Conservation (phyloP, 2,113 vertebrate species). For the Brachyhypopomus gauderio region DNA sequence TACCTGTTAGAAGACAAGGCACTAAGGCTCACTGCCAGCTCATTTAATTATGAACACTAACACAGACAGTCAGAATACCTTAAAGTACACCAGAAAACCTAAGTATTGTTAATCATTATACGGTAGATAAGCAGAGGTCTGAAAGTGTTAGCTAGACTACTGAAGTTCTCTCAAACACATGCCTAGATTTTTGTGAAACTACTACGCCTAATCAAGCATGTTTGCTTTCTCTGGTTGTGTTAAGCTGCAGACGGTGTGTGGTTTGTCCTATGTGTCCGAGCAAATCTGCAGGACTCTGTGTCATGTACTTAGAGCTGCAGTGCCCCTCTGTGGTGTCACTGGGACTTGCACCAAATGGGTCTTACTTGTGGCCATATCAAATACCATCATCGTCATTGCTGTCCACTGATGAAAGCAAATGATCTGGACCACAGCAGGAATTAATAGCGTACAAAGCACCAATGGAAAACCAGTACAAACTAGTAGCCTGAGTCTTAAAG, state of each 20-base stretch:
- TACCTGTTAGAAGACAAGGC: conserved; percentile 75
- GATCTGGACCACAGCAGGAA: conserved; percentile 26
- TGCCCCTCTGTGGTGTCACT: conserved; percentile 61
- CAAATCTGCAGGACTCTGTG: not conserved
- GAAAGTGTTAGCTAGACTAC: too few relatives aligned
- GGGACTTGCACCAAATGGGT: conserved; percentile 32
- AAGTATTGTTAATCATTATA: too few relatives aligned
- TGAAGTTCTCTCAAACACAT: too few relatives aligned
- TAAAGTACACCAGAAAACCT: not conserved
- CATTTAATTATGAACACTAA: too few relatives aligned
- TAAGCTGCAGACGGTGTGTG: not conserved
- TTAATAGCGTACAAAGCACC: conserved; percentile 38
- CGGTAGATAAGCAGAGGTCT: too few relatives aligned
- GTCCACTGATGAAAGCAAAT: conserved; percentile 33
- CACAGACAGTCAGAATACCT: not conserved
- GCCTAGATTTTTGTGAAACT: too few relatives aligned
- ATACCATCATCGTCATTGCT: conserved; percentile 39
- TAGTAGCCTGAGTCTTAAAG: conserved; percentile 21
- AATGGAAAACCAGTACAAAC: not conserved
- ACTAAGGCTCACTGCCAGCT: not conserved
- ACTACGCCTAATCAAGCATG: too few relatives aligned
- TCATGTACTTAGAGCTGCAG: conserved; percentile 29
- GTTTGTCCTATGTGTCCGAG: not conserved
- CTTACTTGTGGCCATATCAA: conserved; percentile 26
- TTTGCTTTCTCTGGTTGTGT: not conserved